Percentiles rank a stretch among this genome's conserved stretches.
phyloP scores from a whole-genome alignment of 2,113 vertebrate genomes.

The Myotis davidii region DNA sequence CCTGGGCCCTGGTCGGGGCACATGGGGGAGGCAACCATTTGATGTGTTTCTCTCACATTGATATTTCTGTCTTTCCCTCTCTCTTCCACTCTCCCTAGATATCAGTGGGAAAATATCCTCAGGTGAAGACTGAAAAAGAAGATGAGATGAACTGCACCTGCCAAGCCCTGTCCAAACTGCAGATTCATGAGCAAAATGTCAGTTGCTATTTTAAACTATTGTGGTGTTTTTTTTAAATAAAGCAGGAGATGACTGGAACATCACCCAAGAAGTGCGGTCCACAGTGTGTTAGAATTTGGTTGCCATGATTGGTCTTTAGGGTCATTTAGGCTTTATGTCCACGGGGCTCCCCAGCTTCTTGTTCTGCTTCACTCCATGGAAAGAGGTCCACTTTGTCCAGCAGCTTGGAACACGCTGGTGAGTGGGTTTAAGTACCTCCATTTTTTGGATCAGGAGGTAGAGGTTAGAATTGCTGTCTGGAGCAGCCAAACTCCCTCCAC shows the following conservation, averaged over 20 bases:
- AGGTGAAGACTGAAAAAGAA: too few species aligned
- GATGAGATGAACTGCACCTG: constrained; percentile 80
- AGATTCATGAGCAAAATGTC: background rate
- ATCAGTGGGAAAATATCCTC: too few species aligned
- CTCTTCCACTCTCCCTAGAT: too few species aligned
- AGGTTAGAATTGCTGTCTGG: constrained; percentile 86
- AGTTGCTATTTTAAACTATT: background rate
- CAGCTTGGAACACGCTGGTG: constrained; percentile 91
- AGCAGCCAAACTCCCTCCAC: constrained; percentile 50
- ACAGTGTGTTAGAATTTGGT: constrained; percentile 89
- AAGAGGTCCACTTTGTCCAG: constrained; percentile 93
- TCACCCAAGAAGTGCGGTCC: constrained; percentile 89
- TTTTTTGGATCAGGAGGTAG: constrained; percentile 93
- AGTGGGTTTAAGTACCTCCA: constrained; percentile 93
- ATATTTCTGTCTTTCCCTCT: too few species aligned
- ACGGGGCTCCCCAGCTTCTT: constrained; percentile 91
- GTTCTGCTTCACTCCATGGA: constrained; percentile 92
- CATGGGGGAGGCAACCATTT: too few species aligned
- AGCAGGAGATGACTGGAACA: constrained; percentile 53
- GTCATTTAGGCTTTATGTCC: constrained; percentile 90
- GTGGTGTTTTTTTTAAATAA: background rate
- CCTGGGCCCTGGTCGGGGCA: too few species aligned
- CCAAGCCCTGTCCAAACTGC: constrained; percentile 81
- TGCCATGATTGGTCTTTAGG: constrained; percentile 90
- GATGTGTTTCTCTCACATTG: too few species aligned